Evolutionary conservation across 2,797 vertebrate genomes (phyloP), one percentile per base, ranked within the genome.

Genomic region (Rousettus madagascariensis): DNA sequence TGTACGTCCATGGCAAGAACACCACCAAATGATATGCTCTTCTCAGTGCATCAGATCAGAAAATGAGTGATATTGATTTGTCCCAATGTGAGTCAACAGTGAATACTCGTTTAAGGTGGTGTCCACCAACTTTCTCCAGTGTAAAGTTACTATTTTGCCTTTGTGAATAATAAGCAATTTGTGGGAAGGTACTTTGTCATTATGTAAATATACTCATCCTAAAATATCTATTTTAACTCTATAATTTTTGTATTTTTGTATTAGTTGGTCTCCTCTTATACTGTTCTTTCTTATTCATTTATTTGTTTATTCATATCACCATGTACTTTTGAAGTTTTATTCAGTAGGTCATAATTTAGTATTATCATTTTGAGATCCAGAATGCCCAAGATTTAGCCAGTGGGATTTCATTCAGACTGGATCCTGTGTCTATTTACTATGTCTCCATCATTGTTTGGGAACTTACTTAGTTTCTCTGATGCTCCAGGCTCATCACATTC

Each of bases 321-420:
- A 2, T 57, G 43, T 38, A 22, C 22, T 84, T 63, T 66, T 28
- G 30, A 55, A 74, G 68, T 91, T 92, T 88, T 82, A 57, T 90
- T 97, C 17, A 13, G 1, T 80, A 55, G 33, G 15, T 93, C 71
- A 68, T 85, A 84, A 79, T 87, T 93, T 20, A 61, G 91, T 66
- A 16, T 30, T 80, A 5, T 95, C 17, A 71, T 63, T 91, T 86
- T 86, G 28, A 28, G 92, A 24, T 51, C 46, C 55, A 78, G 30
- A 53, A 77, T 95, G 19, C 36, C 26, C 2, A 33, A 66, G 13
- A 72, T 55, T 93, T 86, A 74, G 51, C 12, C 30, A 65, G 7
- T 46, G 20, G 46, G 30, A 71, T 30, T 71, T 11, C 8, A n/a
- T 93, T 91, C 66, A 19, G 8, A 63, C n/a, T 63, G 53, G 36